Conservation (phyloP, 2,888 invertebrate genomes). For the Hyles lineata region DNA sequence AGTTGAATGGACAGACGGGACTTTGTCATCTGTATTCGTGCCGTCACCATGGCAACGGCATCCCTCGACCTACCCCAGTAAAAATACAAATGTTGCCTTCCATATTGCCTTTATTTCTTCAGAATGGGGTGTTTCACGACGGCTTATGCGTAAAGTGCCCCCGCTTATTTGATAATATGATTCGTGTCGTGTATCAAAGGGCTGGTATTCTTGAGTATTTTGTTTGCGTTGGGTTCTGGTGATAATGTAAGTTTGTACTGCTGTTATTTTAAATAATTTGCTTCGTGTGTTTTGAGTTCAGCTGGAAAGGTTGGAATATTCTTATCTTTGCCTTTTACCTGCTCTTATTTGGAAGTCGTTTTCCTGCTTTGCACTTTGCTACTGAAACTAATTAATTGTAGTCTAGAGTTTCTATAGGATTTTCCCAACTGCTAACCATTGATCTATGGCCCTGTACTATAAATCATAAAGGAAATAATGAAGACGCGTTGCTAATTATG, state of each 20-base stretch:
- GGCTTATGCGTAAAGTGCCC: background rate
- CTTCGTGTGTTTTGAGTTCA: background rate
- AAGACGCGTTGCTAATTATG: too few relatives aligned
- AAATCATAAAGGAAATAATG: too few relatives aligned
- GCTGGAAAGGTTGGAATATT: too few relatives aligned
- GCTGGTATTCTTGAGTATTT: background rate
- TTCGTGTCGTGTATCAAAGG: slow-evolving; percentile 2
- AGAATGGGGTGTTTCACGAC: background rate
- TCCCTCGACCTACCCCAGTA: slow-evolving; percentile 69
- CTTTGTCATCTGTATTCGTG: slow-evolving; percentile 49
- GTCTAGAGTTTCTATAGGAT: too few relatives aligned
- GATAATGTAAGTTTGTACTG: background rate
- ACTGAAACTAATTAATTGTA: too few relatives aligned
- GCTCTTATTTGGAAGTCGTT: too few relatives aligned
- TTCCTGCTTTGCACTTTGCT: too few relatives aligned
- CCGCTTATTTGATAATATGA: background rate
- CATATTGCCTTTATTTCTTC: background rate
- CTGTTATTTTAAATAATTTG: background rate
- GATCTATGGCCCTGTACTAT: too few relatives aligned
- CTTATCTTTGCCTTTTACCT: too few relatives aligned
- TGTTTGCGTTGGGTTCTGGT: background rate
- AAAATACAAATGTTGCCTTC: slow-evolving; percentile 49
- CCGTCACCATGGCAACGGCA: slow-evolving; percentile 62
- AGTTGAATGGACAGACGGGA: background rate
- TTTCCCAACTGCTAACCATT: too few relatives aligned